A percentile compares a stretch with the other conserved stretches of the same genome.
Conservation (phyloP, 1,140 invertebrate genomes). For the Euwallacea fornicatus region DNA sequence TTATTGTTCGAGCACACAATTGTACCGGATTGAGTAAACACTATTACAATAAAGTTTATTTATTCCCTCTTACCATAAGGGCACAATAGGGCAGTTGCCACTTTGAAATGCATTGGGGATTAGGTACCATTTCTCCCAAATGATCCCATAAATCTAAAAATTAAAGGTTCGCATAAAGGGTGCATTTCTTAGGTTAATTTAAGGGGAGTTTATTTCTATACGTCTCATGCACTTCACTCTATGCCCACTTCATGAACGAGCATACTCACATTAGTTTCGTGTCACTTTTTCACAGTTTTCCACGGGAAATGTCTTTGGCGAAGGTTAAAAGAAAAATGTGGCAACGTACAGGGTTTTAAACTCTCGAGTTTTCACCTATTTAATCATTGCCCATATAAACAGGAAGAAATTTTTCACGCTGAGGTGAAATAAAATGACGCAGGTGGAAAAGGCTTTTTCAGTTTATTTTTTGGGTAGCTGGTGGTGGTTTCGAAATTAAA, state of each 20-base stretch:
- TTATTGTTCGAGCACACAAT: constrained; percentile 31
- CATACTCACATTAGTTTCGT: constrained; percentile 33
- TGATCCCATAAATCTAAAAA: too few relatives aligned
- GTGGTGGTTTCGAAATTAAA: constrained; percentile 17
- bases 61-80: constrained; percentile 10
- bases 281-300: constrained; percentile 33
- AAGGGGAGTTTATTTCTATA: too few relatives aligned
- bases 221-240: constrained; percentile 15
- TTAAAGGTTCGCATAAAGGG: not conserved
- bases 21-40: constrained; percentile 30
- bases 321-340: constrained; percentile 39
- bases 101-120: too few relatives aligned
- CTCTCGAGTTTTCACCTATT: constrained; percentile 40
- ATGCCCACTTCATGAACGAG: constrained; percentile 30
- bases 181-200: too few relatives aligned
- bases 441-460: constrained; percentile 29
- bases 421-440: constrained; percentile 34
- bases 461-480: constrained; percentile 16
- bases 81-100: constrained; percentile 15
- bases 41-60: constrained; percentile 34
- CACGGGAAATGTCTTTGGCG: constrained; percentile 29
- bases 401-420: constrained; percentile 27
- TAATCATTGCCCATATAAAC: constrained; percentile 40
- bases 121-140: too few relatives aligned
- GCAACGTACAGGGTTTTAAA: constrained; percentile 36